These are phyloP conservation scores for Pomacea maculata DNA, from an alignment of 1,140 invertebrate species.

Conservation along the genomic window DNA sequence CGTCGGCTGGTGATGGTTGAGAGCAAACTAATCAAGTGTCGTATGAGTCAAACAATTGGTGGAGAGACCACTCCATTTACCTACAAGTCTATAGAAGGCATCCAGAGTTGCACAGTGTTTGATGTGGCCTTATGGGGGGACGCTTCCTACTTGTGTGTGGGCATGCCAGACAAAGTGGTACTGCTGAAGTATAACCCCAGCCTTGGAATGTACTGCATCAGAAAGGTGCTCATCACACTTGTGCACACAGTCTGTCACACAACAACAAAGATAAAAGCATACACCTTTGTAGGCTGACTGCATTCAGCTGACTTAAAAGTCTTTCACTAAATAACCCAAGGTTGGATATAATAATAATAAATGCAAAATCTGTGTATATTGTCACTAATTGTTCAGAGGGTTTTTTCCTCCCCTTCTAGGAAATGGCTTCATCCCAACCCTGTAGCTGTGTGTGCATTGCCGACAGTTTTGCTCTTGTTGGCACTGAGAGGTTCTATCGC, in stretches of 20 bases:
- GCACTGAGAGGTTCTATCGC: conserved; percentile 82
- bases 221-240: conserved; percentile 52
- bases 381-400: too few species aligned
- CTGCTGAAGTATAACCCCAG: conserved; percentile 62
- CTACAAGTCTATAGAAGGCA: conserved; percentile 65
- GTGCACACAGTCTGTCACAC: too few species aligned
- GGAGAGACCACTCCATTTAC: conserved; percentile 70
- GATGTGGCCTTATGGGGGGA: conserved; percentile 65
- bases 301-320: too few species aligned
- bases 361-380: too few species aligned
- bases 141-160: conserved; percentile 70
- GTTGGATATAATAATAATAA: too few species aligned
- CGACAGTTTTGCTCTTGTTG: conserved; percentile 76
- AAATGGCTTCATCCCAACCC: conserved; percentile 77
- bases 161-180: conserved; percentile 74
- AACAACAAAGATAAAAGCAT: too few species aligned
- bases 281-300: too few species aligned
- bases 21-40: conserved; percentile 72
- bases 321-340: too few species aligned
- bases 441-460: conserved; percentile 80
- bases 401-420: conserved; percentile 68
- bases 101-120: conserved; percentile 74
- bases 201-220: conserved; percentile 55
- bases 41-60: conserved; percentile 68
- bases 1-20: conserved; percentile 74